Base-by-base conservation (phyloP, 2,797 vertebrate species). In the Scleropages formosus region DNA sequence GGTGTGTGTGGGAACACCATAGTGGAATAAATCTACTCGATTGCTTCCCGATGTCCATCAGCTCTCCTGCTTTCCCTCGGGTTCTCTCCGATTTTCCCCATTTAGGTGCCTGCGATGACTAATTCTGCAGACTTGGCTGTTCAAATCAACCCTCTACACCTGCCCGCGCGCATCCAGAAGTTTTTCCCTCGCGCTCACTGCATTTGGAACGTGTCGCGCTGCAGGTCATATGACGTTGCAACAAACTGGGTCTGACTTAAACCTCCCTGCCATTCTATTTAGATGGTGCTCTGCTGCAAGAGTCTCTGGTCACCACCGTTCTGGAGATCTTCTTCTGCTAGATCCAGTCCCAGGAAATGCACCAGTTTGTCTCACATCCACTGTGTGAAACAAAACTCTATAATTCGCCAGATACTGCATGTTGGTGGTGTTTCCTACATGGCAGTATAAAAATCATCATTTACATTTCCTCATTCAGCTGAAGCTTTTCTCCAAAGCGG, bases 1-100 rank as follows among this genome's bases (percentile, higher is more conserved):
- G 65, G 47, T 67, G 65, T 49, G 16, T 65, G 44, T 67, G 65
- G 47, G 53, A 56, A 56, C 56, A 11, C 65, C 47, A 46, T 67
- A 11, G 44, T 12, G 44, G 44, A 49, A 67, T 20, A 39, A 20
- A 20, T 46, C 65, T 46, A 20, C n/a, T 46, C 44, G 18, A 24
- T 47, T n/a, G 4, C 65, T 49, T 49, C 44, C 13, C 44, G 67
- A 47, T 31, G 31, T 6, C 31, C 39, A 31, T 39, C 31, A 39
- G 31, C 6, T 31, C 31, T 67, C 65, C 65, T 20, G 20, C 65
- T 46, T 39, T 18, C 53, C 53, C 53, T 18, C 18, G 18, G 11
- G 11, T 18, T 56, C 53, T 12, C 53, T 18, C 9, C 12, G 46
- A 47, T 46, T 46, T 20, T 67, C 65, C 46, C 31, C 31, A 10